Percentiles rank a stretch among this genome's conserved stretches.
phyloP scores from a whole-genome alignment of 2,113 vertebrate species.

The Natator depressus region DNA sequence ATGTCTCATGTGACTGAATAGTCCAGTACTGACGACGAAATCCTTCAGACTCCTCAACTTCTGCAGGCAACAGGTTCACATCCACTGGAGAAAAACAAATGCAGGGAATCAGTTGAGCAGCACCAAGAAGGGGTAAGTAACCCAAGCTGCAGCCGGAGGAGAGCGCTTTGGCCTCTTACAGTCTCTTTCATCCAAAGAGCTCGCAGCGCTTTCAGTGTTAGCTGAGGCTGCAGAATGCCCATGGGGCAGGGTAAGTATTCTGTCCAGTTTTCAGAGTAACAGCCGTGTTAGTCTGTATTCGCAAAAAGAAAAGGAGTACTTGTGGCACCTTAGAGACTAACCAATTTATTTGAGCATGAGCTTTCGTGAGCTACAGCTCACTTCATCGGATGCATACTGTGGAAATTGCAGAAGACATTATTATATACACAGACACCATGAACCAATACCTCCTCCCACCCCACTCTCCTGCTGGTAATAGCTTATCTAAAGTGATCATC shows the following conservation, averaged over 20 bases:
- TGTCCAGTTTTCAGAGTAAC: no score
- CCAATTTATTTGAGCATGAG: no score
- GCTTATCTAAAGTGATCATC: no score
- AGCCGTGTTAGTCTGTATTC: no score
- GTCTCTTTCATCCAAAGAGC: background rate
- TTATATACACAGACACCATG: no score
- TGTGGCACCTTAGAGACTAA: no score
- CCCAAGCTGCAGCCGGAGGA: background rate
- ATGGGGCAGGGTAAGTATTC: background rate
- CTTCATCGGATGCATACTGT: no score
- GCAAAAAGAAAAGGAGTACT: no score
- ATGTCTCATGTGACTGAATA: background rate
- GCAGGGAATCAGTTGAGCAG: background rate
- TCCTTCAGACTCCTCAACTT: background rate
- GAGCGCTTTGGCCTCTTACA: background rate
- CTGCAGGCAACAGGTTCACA: background rate
- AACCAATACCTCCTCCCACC: no score
- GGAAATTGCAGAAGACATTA: no score
- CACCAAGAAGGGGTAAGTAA: background rate
- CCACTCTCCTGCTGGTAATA: no score
- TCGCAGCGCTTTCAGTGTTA: fast-evolving
- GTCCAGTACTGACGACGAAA: background rate
- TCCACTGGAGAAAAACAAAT: background rate
- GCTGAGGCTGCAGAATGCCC: background rate
- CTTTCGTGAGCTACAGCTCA: no score